Conservation (phyloP, 2,888 invertebrate species). For the Drosophila fulvimacula region DNA sequence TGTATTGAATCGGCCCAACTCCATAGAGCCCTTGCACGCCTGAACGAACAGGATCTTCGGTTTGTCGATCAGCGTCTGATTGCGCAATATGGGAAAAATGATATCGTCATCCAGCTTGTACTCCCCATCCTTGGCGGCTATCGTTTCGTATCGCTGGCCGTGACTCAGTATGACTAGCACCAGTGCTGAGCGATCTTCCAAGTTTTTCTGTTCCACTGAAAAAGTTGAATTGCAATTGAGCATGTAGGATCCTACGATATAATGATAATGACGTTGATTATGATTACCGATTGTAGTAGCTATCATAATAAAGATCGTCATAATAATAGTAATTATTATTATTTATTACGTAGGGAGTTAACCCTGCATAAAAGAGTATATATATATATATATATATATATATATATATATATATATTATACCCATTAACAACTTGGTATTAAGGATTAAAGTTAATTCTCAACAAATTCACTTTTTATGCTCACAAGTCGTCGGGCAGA, state of each 20-base stretch:
- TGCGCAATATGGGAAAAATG: slow-evolving; percentile 81
- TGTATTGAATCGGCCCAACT: slow-evolving; percentile 70
- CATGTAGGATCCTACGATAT: background rate
- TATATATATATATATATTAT: no score
- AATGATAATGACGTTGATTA: background rate
- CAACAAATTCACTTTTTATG: no score
- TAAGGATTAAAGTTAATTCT: no score
- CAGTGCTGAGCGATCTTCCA: slow-evolving; percentile 77
- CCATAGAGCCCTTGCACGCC: slow-evolving; percentile 82
- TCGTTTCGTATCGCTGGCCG: slow-evolving; percentile 78
- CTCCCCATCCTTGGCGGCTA: slow-evolving; percentile 81
- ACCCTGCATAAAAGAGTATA: no score
- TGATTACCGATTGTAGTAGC: no score
- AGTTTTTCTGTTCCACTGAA: slow-evolving; percentile 81
- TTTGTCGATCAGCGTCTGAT: slow-evolving; percentile 78
- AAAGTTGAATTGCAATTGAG: background rate
- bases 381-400: no score
- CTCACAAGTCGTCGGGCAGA: no score
- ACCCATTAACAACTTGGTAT: no score
- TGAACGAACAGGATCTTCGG: slow-evolving; percentile 84
- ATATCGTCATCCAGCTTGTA: slow-evolving; percentile 82
- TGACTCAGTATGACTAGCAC: slow-evolving; percentile 82
- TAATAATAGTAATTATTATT: no score
- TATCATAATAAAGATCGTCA: no score
- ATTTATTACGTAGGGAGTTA: no score